Percentiles rank a stretch among this genome's conserved stretches.
phyloP scores from a whole-genome alignment of 2,797 vertebrate species.

The Monodelphis domestica region DNA sequence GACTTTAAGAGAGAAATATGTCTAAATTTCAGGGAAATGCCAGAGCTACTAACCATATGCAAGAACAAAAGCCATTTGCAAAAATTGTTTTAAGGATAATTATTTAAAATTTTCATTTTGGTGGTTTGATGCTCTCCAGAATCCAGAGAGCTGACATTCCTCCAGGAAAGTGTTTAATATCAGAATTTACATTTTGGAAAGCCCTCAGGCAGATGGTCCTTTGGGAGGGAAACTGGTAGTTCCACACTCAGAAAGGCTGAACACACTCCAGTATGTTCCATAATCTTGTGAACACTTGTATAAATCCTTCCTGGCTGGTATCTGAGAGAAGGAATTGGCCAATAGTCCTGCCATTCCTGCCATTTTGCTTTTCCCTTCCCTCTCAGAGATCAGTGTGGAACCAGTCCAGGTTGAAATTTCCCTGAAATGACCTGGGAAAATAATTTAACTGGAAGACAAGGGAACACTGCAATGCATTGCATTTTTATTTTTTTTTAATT shows the following conservation, averaged over 20 bases:
- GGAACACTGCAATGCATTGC: background rate
- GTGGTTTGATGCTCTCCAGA: conserved; percentile 56
- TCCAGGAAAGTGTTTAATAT: background rate
- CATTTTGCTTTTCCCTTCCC: background rate
- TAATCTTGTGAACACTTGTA: background rate
- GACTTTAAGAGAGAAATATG: fast-evolving
- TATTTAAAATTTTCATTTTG: conserved; percentile 61
- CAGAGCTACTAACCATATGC: conserved; percentile 23
- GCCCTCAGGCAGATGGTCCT: background rate
- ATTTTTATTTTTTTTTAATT: background rate
- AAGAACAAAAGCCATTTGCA: conserved; percentile 56
- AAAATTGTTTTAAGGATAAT: conserved; percentile 60
- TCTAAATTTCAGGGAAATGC: background rate
- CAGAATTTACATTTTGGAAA: conserved; percentile 48
- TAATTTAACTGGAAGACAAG: background rate
- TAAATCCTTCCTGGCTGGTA: background rate
- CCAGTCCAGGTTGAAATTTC: background rate
- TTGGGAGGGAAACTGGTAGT: background rate
- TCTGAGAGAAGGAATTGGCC: background rate
- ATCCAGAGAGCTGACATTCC: background rate
- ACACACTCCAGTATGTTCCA: background rate
- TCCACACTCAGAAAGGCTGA: background rate
- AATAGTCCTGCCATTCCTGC: background rate
- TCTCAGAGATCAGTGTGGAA: background rate
- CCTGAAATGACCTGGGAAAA: background rate